phyloP scores from a whole-genome alignment of 2,888 invertebrate genomes.

The Boloria euphrosyne region DNA sequence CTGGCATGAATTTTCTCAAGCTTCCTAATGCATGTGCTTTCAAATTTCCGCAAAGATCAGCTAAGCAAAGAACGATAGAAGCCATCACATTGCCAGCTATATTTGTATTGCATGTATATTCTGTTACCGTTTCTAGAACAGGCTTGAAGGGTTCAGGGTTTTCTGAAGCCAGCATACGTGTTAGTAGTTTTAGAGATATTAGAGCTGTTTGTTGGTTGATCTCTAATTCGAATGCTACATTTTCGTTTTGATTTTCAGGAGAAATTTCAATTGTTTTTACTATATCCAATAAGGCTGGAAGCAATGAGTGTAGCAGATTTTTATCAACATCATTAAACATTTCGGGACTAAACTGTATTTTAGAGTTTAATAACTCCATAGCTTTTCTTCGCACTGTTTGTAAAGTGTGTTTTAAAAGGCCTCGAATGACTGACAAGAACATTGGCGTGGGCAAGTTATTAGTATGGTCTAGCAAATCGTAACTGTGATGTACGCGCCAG shows the following conservation, averaged over 20 bases:
- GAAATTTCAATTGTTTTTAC: constrained; percentile 78
- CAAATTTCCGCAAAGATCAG: constrained; percentile 89
- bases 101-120: constrained; percentile 78
- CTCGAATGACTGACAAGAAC: constrained; percentile 90
- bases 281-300: constrained; percentile 84
- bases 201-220: constrained; percentile 91
- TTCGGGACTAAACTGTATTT: constrained; percentile 86
- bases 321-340: constrained; percentile 81
- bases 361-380: constrained; percentile 92
- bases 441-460: constrained; percentile 90
- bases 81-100: constrained; percentile 85
- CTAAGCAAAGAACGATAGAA: constrained; percentile 88
- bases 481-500: constrained; percentile 91
- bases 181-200: constrained; percentile 91
- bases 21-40: constrained; percentile 88
- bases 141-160: constrained; percentile 87
- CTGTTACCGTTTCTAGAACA: constrained; percentile 86
- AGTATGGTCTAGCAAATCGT: constrained; percentile 90
- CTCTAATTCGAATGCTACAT: constrained; percentile 82
- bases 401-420: constrained; percentile 87
- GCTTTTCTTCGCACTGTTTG: constrained; percentile 89
- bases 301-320: constrained; percentile 79
- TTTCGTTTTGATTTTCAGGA: constrained; percentile 54
- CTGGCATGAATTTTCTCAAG: constrained; percentile 91
- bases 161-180: constrained; percentile 85